These are phyloP conservation scores for Gobius niger DNA, from an alignment of 2,113 vertebrate species.

Conservation along the genomic window DNA sequence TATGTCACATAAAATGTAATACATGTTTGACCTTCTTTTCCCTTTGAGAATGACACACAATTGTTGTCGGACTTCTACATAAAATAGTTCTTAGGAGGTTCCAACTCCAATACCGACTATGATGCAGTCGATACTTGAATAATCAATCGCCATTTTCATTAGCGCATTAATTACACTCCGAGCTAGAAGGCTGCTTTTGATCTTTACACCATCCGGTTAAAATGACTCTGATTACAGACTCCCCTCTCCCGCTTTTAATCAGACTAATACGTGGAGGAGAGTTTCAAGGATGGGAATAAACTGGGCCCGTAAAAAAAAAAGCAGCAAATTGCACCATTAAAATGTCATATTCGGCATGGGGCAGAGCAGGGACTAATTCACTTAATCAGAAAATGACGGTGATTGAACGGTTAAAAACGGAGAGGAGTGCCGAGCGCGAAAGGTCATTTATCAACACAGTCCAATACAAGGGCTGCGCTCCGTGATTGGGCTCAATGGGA, in stretches of 20 bases:
- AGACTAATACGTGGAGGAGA: slow-evolving; percentile 42
- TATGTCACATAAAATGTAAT: no score
- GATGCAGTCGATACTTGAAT: neutral
- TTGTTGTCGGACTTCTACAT: neutral
- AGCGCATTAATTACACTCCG: slow-evolving; percentile 17
- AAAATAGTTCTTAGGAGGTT: neutral
- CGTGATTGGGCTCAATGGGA: slow-evolving; percentile 33
- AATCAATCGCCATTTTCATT: slow-evolving; percentile 10
- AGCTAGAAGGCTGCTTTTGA: slow-evolving; percentile 5
- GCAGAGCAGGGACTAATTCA: slow-evolving; percentile 39
- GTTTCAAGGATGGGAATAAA: slow-evolving; percentile 50
- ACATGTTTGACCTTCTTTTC: no score
- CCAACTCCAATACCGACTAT: neutral
- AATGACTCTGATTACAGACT: slow-evolving; percentile 45
- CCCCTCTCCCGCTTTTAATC: slow-evolving; percentile 54
- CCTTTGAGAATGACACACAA: neutral
- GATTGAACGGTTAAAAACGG: slow-evolving; percentile 36
- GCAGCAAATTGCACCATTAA: slow-evolving; percentile 47
- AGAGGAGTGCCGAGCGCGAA: slow-evolving; percentile 35
- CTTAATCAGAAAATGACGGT: slow-evolving; percentile 49
- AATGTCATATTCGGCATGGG: slow-evolving; percentile 50
- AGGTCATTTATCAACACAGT: slow-evolving; percentile 52
- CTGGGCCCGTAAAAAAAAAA: slow-evolving; percentile 44
- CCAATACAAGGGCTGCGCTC: slow-evolving; percentile 32
- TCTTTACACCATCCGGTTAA: slow-evolving; percentile 31